phyloP scores from a whole-genome alignment of 2,113 vertebrate species.

The Strix aluco region DNA sequence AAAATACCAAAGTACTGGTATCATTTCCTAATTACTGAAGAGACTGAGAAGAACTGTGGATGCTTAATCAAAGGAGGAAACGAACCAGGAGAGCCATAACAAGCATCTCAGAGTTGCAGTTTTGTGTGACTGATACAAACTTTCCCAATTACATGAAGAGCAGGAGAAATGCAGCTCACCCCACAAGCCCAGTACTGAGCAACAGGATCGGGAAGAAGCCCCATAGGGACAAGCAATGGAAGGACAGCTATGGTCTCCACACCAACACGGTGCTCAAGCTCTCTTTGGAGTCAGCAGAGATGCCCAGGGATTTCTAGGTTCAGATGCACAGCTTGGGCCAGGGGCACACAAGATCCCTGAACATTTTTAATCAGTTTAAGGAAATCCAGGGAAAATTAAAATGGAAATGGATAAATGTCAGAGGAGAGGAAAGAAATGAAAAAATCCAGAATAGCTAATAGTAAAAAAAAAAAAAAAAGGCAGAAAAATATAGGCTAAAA shows the following conservation, averaged over 20 bases:
- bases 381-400: background rate
- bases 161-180: background rate
- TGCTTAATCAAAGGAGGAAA: background rate
- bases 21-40: background rate
- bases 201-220: fast-evolving
- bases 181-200: background rate
- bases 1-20: background rate
- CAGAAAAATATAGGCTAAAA: background rate
- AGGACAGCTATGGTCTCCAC: background rate
- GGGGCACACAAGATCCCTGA: background rate
- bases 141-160: background rate
- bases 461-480: background rate
- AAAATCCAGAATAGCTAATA: background rate
- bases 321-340: background rate
- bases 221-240: background rate
- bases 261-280: background rate
- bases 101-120: background rate
- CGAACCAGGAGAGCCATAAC: background rate
- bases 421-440: background rate
- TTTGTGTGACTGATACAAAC: background rate
- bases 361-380: background rate
- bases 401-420: background rate
- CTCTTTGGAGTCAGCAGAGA: background rate
- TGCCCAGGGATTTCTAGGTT: background rate
- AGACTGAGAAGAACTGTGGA: background rate